phyloP scores from a whole-genome alignment of 2,113 vertebrate species.

The Typhlomys cinereus region DNA sequence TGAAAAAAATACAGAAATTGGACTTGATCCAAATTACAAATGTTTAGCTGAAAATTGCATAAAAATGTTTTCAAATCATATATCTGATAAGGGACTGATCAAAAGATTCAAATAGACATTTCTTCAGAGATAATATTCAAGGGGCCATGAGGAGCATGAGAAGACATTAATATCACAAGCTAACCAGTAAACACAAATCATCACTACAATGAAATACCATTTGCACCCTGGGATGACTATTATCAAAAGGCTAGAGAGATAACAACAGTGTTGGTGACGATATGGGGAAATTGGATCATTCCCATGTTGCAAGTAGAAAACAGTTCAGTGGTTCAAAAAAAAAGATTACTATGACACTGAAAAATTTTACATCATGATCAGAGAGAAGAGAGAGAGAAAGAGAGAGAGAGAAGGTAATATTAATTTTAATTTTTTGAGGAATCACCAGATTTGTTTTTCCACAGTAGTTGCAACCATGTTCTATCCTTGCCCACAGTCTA shows the following conservation, averaged over 20 bases:
- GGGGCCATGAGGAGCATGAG: not conserved
- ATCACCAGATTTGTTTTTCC: too few relatives aligned
- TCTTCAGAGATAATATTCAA: not conserved
- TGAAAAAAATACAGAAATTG: not conserved
- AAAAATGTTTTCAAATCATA: slow-evolving; percentile 21
- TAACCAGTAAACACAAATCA: not conserved
- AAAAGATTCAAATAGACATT: not conserved
- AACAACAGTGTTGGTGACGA: not conserved
- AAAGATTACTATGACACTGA: not conserved
- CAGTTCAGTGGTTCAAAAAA: not conserved
- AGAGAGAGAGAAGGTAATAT: not conserved
- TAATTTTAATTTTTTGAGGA: too few relatives aligned
- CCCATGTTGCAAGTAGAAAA: not conserved
- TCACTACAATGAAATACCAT: not conserved
- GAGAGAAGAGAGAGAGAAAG: too few relatives aligned
- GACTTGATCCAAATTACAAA: not conserved
- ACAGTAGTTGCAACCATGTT: too few relatives aligned
- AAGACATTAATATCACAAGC: not conserved
- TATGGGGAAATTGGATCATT: not conserved
- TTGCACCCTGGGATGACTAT: not conserved
- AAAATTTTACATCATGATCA: too few relatives aligned
- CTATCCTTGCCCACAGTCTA: too few relatives aligned
- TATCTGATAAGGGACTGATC: not conserved
- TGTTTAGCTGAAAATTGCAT: not conserved
- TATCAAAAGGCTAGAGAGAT: not conserved